phyloP scores from a whole-genome alignment of 2,888 invertebrate species.

The Pyrocoelia pectoralis region DNA sequence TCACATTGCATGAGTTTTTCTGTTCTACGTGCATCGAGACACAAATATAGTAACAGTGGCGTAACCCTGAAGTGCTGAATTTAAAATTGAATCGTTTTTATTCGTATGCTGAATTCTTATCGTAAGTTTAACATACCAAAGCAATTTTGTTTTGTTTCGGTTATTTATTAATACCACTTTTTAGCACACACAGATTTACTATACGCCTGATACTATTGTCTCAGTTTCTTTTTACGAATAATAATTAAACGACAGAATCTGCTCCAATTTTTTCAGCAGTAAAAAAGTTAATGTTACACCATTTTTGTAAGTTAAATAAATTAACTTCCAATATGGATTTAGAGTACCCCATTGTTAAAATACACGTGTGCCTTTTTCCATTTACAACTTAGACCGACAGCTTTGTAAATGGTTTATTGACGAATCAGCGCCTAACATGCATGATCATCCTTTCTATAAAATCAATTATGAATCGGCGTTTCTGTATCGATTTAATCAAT shows the following conservation, averaged over 20 bases:
- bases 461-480: conserved; percentile 56
- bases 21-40: conserved; percentile 47
- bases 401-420: conserved; percentile 24
- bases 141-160: conserved; percentile 25
- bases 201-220: conserved; percentile 4
- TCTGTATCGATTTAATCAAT: conserved; percentile 58
- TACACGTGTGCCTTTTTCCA: conserved; percentile 11
- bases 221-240: background rate
- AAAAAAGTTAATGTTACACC: too few species aligned
- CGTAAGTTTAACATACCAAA: conserved; percentile 33
- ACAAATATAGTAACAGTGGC: conserved; percentile 40
- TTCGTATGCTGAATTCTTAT: conserved; percentile 36
- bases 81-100: conserved; percentile 38
- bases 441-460: conserved; percentile 46
- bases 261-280: background rate
- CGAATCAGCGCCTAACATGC: conserved; percentile 29
- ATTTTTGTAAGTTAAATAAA: background rate
- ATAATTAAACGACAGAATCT: background rate
- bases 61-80: conserved; percentile 38
- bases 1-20: conserved; percentile 51
- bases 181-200: conserved; percentile 9
- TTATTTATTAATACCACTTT: conserved; percentile 20
- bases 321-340: background rate
- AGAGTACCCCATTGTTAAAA: conserved; percentile 1
- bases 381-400: conserved; percentile 18